phyloP scores from a whole-genome alignment of 2,797 vertebrate species.

The Austrolebias charrua region DNA sequence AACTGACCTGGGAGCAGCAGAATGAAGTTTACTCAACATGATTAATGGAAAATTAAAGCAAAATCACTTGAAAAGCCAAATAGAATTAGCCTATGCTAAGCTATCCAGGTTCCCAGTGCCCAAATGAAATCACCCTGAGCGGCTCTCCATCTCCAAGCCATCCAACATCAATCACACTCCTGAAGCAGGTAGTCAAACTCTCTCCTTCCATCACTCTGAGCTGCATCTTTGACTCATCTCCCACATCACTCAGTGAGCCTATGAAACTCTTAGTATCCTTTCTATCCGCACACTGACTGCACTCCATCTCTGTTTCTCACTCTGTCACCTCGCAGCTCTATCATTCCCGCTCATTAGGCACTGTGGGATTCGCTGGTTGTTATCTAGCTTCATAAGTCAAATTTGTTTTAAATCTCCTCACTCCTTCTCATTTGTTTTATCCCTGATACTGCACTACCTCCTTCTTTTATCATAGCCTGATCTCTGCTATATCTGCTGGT shows the following conservation, averaged over 20 bases:
- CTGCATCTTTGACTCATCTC: conserved; percentile 11
- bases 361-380: conserved; percentile 14
- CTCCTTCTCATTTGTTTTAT: conserved; percentile 19
- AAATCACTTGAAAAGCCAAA: conserved; percentile 19
- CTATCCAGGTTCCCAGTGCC: conserved; percentile 33
- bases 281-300: conserved; percentile 27
- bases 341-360: conserved; percentile 51
- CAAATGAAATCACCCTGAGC: conserved; percentile 53
- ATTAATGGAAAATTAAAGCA: conserved; percentile 23
- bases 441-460: background rate
- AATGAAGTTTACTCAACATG: conserved; percentile 30
- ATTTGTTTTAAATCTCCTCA: conserved; percentile 18
- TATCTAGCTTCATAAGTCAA: conserved; percentile 40
- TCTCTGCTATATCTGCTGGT: conserved; percentile 8
- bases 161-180: conserved; percentile 56
- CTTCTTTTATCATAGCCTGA: background rate
- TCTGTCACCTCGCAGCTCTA: conserved; percentile 38
- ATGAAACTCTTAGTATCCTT: conserved; percentile 30
- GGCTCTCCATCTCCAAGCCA: conserved; percentile 37
- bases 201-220: conserved; percentile 32
- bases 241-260: conserved; percentile 31
- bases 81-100: conserved; percentile 49
- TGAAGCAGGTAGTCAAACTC: conserved; percentile 33
- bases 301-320: conserved; percentile 46
- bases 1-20: conserved; percentile 9